Percentiles rank a stretch among this genome's conserved stretches.
phyloP scores from a whole-genome alignment of 2,113 vertebrate species.

The Labeo rohita region DNA sequence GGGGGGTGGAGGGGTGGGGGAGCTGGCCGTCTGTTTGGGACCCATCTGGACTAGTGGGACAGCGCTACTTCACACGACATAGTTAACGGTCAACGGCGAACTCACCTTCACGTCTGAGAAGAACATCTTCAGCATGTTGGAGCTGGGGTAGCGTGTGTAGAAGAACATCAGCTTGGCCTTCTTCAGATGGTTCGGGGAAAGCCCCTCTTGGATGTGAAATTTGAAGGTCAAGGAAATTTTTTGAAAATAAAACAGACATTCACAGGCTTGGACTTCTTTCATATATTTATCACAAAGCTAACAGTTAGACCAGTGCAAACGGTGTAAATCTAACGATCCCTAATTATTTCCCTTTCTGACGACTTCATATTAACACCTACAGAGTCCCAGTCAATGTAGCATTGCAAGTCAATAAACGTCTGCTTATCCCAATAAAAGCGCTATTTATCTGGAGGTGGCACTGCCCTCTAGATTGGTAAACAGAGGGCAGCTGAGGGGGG shows the following conservation, averaged over 20 bases:
- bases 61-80: slow-evolving; percentile 47
- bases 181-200: slow-evolving; percentile 99
- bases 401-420: slow-evolving; percentile 79
- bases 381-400: slow-evolving; percentile 74
- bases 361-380: slow-evolving; percentile 48
- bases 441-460: slow-evolving; percentile 85
- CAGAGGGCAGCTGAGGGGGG: slow-evolving; percentile 83
- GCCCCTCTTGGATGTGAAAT: slow-evolving; percentile 89
- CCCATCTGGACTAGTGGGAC: slow-evolving; percentile 69
- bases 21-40: slow-evolving; percentile 66
- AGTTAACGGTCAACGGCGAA: slow-evolving; percentile 30
- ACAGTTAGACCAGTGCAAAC: neutral
- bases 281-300: neutral
- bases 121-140: slow-evolving; percentile 99
- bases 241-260: neutral
- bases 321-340: neutral
- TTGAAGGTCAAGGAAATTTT: slow-evolving; percentile 80
- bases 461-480: slow-evolving; percentile 89
- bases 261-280: neutral
- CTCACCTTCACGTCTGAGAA: slow-evolving; percentile 99
- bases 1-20: slow-evolving; percentile 67
- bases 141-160: slow-evolving; percentile 98
- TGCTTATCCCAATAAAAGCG: slow-evolving; percentile 83
- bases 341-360: neutral
- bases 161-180: slow-evolving; percentile 99